Evolutionary conservation across 64 coral and sea anemone species (phyloP).

Genomic region (Porites lutea): DNA sequence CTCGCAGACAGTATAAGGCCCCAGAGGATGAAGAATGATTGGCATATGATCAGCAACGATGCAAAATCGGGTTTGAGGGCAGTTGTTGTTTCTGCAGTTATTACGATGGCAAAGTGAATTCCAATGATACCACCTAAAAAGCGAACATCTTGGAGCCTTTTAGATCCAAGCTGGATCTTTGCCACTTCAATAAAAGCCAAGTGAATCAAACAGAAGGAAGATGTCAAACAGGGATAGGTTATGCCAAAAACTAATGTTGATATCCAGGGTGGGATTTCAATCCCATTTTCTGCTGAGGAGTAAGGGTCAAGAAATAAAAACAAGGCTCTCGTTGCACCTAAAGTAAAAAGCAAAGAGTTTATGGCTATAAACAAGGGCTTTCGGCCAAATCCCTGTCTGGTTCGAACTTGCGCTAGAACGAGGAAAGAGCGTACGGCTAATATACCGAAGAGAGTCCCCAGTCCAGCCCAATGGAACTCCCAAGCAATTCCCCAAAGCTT

Average conservation of each 20-base stretch:
- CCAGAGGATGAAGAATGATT: constrained; percentile 66
- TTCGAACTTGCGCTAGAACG: not conserved
- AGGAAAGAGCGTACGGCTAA: constrained; percentile 35
- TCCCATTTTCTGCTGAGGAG: not conserved
- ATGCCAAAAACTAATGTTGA: constrained; percentile 14
- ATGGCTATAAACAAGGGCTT: constrained; percentile 45
- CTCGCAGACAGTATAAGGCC: constrained; percentile 39
- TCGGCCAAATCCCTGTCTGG: constrained; percentile 44
- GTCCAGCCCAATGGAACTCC: constrained; percentile 40
- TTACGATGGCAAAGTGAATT: constrained; percentile 42
- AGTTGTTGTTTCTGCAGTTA: constrained; percentile 2
- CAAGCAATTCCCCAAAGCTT: not conserved
- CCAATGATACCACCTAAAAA: constrained; percentile 44
- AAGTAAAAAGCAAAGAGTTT: constrained; percentile 8
- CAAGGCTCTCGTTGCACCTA: constrained; percentile 21
- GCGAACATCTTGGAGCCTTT: constrained; percentile 23
- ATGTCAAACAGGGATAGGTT: constrained; percentile 68
- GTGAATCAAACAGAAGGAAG: constrained; percentile 62
- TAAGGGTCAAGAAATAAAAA: not conserved
- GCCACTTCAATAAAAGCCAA: constrained; percentile 67
- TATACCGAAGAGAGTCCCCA: constrained; percentile 35
- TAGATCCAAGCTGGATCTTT: constrained; percentile 56
- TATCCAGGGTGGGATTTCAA: constrained; percentile 2
- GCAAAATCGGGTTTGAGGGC: not conserved
- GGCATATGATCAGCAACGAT: constrained; percentile 40